Evolutionary conservation across 2,113 vertebrate species (phyloP).

Genomic region (Oreochromis niloticus): DNA sequence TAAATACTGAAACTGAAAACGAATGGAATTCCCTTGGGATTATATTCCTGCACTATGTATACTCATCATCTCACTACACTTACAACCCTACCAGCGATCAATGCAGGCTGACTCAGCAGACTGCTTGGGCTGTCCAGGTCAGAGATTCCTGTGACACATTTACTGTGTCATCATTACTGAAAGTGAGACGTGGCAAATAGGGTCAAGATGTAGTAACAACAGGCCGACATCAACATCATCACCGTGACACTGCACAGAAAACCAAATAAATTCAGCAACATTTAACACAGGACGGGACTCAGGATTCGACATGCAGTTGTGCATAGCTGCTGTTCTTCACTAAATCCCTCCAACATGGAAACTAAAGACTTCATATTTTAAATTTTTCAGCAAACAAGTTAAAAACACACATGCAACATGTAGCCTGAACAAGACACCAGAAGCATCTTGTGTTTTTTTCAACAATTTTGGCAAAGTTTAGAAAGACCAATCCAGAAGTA

Average conservation of each 20-base stretch:
- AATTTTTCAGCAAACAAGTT: background rate
- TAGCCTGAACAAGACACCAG: background rate
- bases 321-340: background rate
- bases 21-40: background rate
- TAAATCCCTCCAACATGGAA: background rate
- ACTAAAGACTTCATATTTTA: background rate
- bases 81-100: background rate
- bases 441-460: background rate
- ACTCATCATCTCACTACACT: background rate
- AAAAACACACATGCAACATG: background rate
- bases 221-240: background rate
- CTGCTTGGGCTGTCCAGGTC: background rate
- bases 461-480: background rate
- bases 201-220: background rate
- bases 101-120: slow-evolving; percentile 36
- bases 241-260: background rate
- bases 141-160: background rate
- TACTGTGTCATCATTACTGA: slow-evolving; percentile 15
- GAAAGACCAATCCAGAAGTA: background rate
- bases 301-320: background rate
- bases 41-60: background rate
- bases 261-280: background rate
- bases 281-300: background rate
- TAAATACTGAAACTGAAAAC: background rate
- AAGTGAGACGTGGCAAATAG: background rate